These are phyloP conservation scores for Timema podura DNA, from an alignment of 2,888 invertebrate species.

Conservation along the genomic window DNA sequence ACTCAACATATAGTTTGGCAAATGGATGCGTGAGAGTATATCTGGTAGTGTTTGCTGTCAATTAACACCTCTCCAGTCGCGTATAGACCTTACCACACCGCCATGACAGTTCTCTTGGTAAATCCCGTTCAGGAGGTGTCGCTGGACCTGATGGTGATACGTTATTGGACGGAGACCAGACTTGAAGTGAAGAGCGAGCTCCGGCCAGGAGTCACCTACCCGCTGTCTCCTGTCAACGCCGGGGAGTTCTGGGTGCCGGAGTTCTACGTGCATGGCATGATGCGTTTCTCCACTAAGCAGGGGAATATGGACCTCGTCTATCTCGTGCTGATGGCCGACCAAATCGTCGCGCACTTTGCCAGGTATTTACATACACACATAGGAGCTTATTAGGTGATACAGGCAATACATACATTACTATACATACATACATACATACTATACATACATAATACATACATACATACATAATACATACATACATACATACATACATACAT, in stretches of 20 bases:
- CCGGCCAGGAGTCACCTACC: neutral
- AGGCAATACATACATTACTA: neutral
- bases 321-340: neutral
- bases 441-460: too few species aligned
- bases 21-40: too few species aligned
- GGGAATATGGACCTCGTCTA: slow-evolving; percentile 13
- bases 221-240: neutral
- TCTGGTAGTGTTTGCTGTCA: too few species aligned
- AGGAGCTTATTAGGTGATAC: neutral
- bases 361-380: neutral
- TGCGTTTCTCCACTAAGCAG: neutral
- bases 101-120: too few species aligned
- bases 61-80: too few species aligned
- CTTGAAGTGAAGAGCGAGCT: neutral
- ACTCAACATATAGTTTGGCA: too few species aligned
- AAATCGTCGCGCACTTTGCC: neutral
- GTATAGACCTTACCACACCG: too few species aligned
- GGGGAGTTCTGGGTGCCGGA: slow-evolving; percentile 18
- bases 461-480: neutral
- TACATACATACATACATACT: slow-evolving; percentile 16
- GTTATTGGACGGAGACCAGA: slow-evolving; percentile 10
- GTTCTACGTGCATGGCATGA: slow-evolving; percentile 12
- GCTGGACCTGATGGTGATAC: slow-evolving; percentile 7
- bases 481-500: slow-evolving; percentile 19
- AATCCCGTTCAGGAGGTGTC: neutral